Percentiles rank a stretch among this genome's conserved stretches.
Conservation (phyloP, 2,888 invertebrate species). For the Agrochola macilenta region DNA sequence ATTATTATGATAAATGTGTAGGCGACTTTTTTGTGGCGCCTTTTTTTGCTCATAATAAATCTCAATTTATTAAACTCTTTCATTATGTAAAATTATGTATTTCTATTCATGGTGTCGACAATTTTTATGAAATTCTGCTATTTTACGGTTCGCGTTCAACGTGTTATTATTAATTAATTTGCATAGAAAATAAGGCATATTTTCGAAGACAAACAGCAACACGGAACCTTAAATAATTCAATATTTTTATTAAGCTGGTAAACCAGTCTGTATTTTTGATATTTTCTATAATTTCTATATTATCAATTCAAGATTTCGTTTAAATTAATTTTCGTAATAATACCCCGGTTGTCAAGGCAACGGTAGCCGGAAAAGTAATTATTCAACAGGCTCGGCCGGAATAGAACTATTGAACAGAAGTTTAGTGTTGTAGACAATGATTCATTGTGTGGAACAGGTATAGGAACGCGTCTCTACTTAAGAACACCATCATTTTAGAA, state of each 20-base stretch:
- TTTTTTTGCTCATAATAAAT: conserved; percentile 61
- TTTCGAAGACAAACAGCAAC: conserved; percentile 3
- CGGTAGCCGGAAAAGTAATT: conserved; percentile 81
- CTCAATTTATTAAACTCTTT: conserved; percentile 60
- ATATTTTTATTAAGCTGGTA: not conserved
- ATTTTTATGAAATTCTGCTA: conserved; percentile 42
- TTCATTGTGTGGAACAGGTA: conserved; percentile 82
- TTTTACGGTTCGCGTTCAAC: conserved; percentile 31
- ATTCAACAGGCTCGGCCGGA: conserved; percentile 75
- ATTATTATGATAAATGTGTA: conserved; percentile 72
- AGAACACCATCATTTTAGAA: conserved; percentile 57
- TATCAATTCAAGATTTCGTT: conserved; percentile 8
- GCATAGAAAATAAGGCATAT: conserved; percentile 18
- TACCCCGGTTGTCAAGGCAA: conserved; percentile 62
- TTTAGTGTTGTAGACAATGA: conserved; percentile 83
- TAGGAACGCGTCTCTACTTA: conserved; percentile 64
- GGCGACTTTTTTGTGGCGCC: conserved; percentile 56
- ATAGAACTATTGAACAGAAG: conserved; percentile 81
- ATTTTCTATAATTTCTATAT: not conserved
- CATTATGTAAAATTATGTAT: conserved; percentile 54
- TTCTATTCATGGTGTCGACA: conserved; percentile 43
- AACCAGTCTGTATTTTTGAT: not conserved
- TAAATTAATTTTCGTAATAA: conserved; percentile 42
- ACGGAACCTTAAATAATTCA: not conserved
- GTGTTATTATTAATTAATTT: conserved; percentile 38